phyloP scores from a whole-genome alignment of 2,797 vertebrate genomes.

The Acrocephalus scirpaceus region DNA sequence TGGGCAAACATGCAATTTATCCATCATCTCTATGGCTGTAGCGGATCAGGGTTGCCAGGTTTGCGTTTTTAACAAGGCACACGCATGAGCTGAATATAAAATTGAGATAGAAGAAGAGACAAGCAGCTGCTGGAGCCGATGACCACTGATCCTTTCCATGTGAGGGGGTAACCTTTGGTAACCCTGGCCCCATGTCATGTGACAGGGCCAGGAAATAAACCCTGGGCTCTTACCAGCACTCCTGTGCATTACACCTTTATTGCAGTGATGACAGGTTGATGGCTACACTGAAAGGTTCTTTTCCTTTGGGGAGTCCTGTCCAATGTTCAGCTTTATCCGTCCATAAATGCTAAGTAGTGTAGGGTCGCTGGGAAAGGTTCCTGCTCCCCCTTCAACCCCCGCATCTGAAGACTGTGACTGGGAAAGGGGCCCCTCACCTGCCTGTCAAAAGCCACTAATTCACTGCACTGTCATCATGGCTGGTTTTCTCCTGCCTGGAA shows the following conservation, averaged over 20 bases:
- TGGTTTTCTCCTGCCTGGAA: neutral
- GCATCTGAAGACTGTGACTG: neutral
- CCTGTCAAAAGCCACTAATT: conserved; percentile 33
- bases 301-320: conserved; percentile 75
- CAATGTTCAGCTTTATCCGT: conserved; percentile 54
- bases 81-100: neutral
- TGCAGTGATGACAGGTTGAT: conserved; percentile 79
- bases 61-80: neutral
- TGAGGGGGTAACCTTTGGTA: conserved; percentile 51
- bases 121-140: neutral
- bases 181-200: conserved; percentile 50
- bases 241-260: conserved; percentile 69
- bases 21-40: neutral
- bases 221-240: conserved; percentile 50
- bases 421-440: conserved; percentile 27
- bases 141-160: conserved; percentile 50
- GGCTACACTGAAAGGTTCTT: conserved; percentile 75
- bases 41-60: neutral
- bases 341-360: conserved; percentile 66
- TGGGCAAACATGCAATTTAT: neutral
- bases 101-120: neutral
- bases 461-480: neutral
- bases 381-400: neutral
- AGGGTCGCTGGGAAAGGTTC: conserved; percentile 55
- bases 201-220: conserved; percentile 62